phyloP scores from a whole-genome alignment of 2,888 invertebrate genomes.

The Drosophila ezoana region DNA sequence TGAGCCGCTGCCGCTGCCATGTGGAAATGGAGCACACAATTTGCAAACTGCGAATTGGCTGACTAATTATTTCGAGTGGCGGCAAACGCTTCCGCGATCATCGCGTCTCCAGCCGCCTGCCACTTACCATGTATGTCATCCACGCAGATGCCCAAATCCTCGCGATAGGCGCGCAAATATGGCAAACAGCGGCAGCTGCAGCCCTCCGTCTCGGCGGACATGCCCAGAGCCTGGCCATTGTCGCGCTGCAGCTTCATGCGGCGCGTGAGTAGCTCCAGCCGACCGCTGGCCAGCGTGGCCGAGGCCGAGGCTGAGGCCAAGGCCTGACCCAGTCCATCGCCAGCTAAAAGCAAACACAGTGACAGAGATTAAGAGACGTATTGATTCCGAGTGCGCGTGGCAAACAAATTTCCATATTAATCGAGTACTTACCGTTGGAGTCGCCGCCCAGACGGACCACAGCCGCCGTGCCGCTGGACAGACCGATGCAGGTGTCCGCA shows the following conservation, averaged over 20 bases:
- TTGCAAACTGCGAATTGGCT: constrained; percentile 43
- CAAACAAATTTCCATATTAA: constrained; percentile 64
- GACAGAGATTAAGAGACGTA: constrained; percentile 22
- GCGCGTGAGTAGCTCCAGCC: constrained; percentile 70
- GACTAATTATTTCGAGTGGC: constrained; percentile 51
- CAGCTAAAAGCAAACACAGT: constrained; percentile 26
- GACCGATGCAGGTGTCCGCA: constrained; percentile 84
- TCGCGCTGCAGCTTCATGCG: constrained; percentile 62
- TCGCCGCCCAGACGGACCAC: constrained; percentile 70
- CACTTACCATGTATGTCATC: constrained; percentile 93
- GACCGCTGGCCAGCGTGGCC: constrained; percentile 57
- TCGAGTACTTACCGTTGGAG: constrained; percentile 80
- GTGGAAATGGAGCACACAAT: constrained; percentile 68
- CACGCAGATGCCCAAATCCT: constrained; percentile 93
- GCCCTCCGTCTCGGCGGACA: constrained; percentile 53
- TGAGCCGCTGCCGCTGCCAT: constrained; percentile 31
- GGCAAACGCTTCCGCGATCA: constrained; percentile 57
- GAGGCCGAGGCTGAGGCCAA: constrained; percentile 20
- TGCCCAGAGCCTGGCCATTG: constrained; percentile 10
- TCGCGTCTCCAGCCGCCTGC: background rate
- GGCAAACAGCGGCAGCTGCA: constrained; percentile 93
- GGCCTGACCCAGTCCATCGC: constrained; percentile 51
- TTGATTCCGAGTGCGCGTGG: constrained; percentile 13
- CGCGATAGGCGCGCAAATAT: constrained; percentile 91
- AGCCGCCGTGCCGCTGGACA: constrained; percentile 85